phyloP scores from a whole-genome alignment of 1,140 invertebrate genomes.

The Sminthurides bifidus region DNA sequence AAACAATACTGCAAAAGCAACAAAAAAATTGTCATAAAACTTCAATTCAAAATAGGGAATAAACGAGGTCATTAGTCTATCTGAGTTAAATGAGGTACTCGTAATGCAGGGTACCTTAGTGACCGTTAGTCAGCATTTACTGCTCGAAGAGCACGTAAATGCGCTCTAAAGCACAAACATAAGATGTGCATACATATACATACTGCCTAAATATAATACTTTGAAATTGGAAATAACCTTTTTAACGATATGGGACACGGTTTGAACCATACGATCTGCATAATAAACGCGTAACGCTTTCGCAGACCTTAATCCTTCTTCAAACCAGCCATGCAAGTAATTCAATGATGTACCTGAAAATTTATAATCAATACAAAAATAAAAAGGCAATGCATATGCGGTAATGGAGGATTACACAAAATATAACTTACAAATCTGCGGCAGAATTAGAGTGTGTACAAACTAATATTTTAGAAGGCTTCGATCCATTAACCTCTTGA shows the following conservation, averaged over 20 bases:
- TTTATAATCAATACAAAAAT: background rate
- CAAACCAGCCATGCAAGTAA: constrained; percentile 65
- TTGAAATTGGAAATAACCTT: too few relatives aligned
- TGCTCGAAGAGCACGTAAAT: too few relatives aligned
- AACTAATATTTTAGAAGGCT: constrained; percentile 57
- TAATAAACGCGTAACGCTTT: constrained; percentile 67
- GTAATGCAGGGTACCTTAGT: too few relatives aligned
- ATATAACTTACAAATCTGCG: constrained; percentile 39
- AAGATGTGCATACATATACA: background rate
- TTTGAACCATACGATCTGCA: constrained; percentile 60
- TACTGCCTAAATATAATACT: constrained; percentile 10
- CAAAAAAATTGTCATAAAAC: constrained; percentile 10
- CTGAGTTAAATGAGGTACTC: too few relatives aligned
- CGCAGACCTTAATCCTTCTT: constrained; percentile 48
- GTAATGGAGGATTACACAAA: background rate
- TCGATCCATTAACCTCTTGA: constrained; percentile 38
- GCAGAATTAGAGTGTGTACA: constrained; percentile 63
- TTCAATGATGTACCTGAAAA: constrained; percentile 53
- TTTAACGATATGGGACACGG: constrained; percentile 55
- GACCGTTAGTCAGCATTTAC: too few relatives aligned
- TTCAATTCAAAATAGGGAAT: constrained; percentile 1
- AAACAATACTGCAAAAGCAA: constrained; percentile 52
- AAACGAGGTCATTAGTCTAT: background rate
- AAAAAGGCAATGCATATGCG: background rate
- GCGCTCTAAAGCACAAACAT: too few relatives aligned